Percentiles rank a stretch among this genome's conserved stretches.
Conservation (phyloP, 2,888 invertebrate genomes). For the Mythimna impura region DNA sequence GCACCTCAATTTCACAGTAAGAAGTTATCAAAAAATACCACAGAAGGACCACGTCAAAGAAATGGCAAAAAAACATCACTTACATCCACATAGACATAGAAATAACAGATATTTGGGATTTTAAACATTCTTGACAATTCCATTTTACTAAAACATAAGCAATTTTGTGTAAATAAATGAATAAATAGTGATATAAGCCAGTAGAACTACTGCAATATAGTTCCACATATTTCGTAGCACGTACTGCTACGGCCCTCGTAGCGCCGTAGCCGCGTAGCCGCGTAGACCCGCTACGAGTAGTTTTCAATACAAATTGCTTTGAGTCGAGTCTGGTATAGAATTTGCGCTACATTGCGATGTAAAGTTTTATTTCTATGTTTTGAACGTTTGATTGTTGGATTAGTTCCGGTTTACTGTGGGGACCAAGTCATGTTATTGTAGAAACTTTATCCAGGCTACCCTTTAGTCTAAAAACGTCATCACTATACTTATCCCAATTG, state of each 20-base stretch:
- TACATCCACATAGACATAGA: background rate
- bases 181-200: background rate
- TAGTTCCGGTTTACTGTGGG: slow-evolving; percentile 32
- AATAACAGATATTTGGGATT: too few relatives aligned
- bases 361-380: slow-evolving; percentile 58
- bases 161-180: background rate
- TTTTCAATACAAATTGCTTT: slow-evolving; percentile 68
- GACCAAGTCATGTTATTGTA: slow-evolving; percentile 14
- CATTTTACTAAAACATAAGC: background rate
- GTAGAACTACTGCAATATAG: slow-evolving; percentile 39
- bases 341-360: slow-evolving; percentile 56
- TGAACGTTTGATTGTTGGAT: slow-evolving; percentile 58
- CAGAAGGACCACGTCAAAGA: slow-evolving; percentile 24
- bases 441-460: background rate
- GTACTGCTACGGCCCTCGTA: slow-evolving; percentile 62
- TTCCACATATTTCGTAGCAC: slow-evolving; percentile 47
- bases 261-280: slow-evolving; percentile 62
- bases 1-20: slow-evolving; percentile 47
- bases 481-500: too few relatives aligned
- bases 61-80: too few relatives aligned
- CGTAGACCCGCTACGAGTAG: slow-evolving; percentile 66
- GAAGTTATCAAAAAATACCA: background rate
- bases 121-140: too few relatives aligned
- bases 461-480: background rate
- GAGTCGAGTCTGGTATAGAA: slow-evolving; percentile 56